These are phyloP conservation scores for Bombus cullumanus DNA, from an alignment of 1,140 invertebrate genomes.

Conservation along the genomic window DNA sequence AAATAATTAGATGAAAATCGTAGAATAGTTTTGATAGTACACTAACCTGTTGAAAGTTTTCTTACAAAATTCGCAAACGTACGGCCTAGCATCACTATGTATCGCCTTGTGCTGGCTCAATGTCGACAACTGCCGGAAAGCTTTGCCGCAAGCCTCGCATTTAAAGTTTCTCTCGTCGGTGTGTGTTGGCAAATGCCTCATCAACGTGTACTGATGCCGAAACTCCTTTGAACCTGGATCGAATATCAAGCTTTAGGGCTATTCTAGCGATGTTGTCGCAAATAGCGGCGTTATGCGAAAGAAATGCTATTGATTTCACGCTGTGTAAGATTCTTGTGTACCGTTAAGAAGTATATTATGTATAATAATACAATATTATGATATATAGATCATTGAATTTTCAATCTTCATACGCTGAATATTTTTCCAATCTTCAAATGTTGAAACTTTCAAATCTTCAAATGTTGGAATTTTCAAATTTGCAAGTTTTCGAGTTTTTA, in stretches of 20 bases:
- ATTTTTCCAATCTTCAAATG: background rate
- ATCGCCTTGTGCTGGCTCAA: conserved; percentile 89
- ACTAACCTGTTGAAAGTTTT: conserved; percentile 88
- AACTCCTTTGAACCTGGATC: conserved; percentile 87
- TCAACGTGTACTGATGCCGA: conserved; percentile 89
- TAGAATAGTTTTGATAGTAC: background rate
- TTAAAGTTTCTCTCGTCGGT: conserved; percentile 92
- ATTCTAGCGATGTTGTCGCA: background rate
- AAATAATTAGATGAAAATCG: background rate
- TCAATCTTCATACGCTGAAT: background rate
- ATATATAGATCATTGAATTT: background rate
- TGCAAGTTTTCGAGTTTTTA: background rate
- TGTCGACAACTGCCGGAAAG: conserved; percentile 90
- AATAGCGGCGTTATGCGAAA: background rate
- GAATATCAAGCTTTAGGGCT: conserved; percentile 42
- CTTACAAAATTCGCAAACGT: conserved; percentile 88
- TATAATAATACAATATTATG: background rate
- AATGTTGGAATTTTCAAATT: background rate
- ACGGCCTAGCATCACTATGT: conserved; percentile 88
- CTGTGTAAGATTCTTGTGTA: background rate
- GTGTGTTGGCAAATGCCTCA: conserved; percentile 92
- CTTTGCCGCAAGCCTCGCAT: conserved; percentile 90
- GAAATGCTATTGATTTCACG: background rate
- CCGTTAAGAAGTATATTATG: background rate
- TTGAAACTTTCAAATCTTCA: background rate